These are phyloP conservation scores for Seriola aureovittata DNA, from an alignment of 2,113 vertebrate species.

Conservation along the genomic window DNA sequence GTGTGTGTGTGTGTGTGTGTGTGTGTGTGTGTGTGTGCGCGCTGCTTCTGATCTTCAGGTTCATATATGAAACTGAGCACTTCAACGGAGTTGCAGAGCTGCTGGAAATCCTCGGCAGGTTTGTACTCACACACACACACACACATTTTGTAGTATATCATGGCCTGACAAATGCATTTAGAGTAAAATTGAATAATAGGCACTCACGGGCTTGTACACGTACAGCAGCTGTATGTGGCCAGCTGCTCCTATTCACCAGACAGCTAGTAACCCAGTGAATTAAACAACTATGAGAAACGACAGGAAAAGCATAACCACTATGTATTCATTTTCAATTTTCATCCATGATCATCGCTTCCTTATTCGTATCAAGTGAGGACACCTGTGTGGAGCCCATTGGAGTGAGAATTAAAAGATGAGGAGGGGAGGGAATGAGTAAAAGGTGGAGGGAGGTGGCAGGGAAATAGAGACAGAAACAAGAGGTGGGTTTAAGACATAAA, in stretches of 20 bases:
- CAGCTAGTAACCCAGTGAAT: slow-evolving; percentile 23
- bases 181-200: slow-evolving; percentile 2
- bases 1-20: slow-evolving; percentile 32
- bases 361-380: slow-evolving; percentile 33
- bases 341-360: background rate
- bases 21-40: slow-evolving; percentile 42
- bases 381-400: slow-evolving; percentile 17
- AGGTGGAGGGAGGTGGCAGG: background rate
- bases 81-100: slow-evolving; percentile 82
- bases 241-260: slow-evolving; percentile 19
- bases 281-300: slow-evolving; percentile 15
- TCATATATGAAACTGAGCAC: slow-evolving; percentile 84
- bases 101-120: slow-evolving; percentile 83
- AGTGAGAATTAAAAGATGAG: slow-evolving; percentile 32
- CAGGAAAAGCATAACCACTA: slow-evolving; percentile 9
- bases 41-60: slow-evolving; percentile 58
- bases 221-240: background rate
- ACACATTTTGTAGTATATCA: background rate
- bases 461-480: slow-evolving; percentile 3
- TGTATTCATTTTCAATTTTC: slow-evolving; percentile 4
- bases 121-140: slow-evolving; percentile 31
- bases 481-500: slow-evolving; percentile 30
- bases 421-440: slow-evolving; percentile 22
- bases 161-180: slow-evolving; percentile 8
- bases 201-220: background rate